phyloP scores from a whole-genome alignment of 2,113 vertebrate species.

The Marmota flaviventris region DNA sequence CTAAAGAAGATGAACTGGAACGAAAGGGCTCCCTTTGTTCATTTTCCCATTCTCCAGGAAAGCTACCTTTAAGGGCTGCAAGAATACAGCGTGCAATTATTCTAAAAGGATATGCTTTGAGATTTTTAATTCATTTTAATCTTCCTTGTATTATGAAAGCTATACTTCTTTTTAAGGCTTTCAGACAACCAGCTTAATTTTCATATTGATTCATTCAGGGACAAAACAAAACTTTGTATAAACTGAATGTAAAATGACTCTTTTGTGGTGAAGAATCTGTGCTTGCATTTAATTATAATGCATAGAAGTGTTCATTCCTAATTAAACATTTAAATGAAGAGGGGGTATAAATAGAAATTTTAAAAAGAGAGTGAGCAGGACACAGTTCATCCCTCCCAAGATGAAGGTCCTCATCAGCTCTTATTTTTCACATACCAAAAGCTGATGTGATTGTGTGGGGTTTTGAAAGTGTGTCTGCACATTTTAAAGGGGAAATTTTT shows the following conservation, averaged over 20 bases:
- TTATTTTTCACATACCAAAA: slow-evolving; percentile 67
- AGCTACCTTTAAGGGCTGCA: slow-evolving; percentile 70
- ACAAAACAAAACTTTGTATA: slow-evolving; percentile 82
- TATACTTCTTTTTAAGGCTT: slow-evolving; percentile 77
- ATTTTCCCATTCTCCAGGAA: slow-evolving; percentile 54
- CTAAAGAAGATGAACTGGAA: slow-evolving; percentile 48
- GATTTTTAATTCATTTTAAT: slow-evolving; percentile 76
- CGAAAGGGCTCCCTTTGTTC: slow-evolving; percentile 43
- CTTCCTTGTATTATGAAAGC: slow-evolving; percentile 64
- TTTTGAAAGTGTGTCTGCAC: slow-evolving; percentile 70
- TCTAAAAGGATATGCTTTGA: slow-evolving; percentile 68
- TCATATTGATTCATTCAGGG: slow-evolving; percentile 80
- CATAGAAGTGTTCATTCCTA: slow-evolving; percentile 72
- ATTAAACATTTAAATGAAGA: slow-evolving; percentile 81
- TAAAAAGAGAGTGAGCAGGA: slow-evolving; percentile 32
- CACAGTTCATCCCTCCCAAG: slow-evolving; percentile 58
- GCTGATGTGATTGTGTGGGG: not conserved
- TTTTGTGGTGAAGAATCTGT: slow-evolving; percentile 68
- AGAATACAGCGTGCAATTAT: slow-evolving; percentile 57
- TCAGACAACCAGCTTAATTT: slow-evolving; percentile 74
- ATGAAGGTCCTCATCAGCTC: slow-evolving; percentile 53
- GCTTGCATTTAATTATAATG: slow-evolving; percentile 76
- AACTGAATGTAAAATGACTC: slow-evolving; percentile 73
- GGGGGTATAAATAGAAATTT: slow-evolving; percentile 73
- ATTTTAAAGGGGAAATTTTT: slow-evolving; percentile 67